Base-by-base conservation (phyloP, 2,888 invertebrate genomes). In the Eupithecia centaureata region DNA sequence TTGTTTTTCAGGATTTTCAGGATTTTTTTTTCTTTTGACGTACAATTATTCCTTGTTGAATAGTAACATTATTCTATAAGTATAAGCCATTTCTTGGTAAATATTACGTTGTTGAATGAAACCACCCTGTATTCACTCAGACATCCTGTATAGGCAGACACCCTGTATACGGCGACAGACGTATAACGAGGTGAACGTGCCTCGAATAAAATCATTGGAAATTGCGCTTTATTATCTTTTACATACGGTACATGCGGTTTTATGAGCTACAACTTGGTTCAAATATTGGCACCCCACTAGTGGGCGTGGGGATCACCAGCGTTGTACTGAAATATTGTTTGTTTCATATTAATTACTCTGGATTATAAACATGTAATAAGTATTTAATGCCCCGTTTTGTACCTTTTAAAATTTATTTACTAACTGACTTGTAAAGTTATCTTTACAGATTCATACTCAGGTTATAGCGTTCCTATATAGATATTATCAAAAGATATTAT, bases 131-230 rank as follows among this genome's bases (percentile, higher is more conserved):
- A n/a, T 30, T n/a, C n/a, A 56, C n/a, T n/a, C 42, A 8, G 7
- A 22, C 22, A 25, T 8, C 35, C 42, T n/a, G n/a, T 15, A 25
- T 25, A 25, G 35, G 35, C 27, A 52, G 32, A 35, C 59, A 68
- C 27, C 64, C 64, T 65, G 42, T 68, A 65, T 54, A 35, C 60
- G 61, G 64, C n/a, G 65, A 58, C 68, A 42, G 54, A 47, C 52
- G 59, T 59, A 54, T 69, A 69, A 69, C 59, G 65, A 65, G 54
- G 22, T n/a, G 59, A 35, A 68, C 68, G 65, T 65, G 65, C 13
- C 28, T 30, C 4, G 68, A 69, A 69, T 69, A 42, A 63, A 59
- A 63, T 69, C 59, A 69, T 62, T 65, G 57, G 22, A 66, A 63
- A 70, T 70, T 66, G 65, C 65, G 12, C 32, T 57, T 57, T 32